A percentile compares a stretch with the other conserved stretches of the same genome.
phyloP scores from a whole-genome alignment of 2,113 vertebrate genomes.

The Puffinus mauretanicus region DNA sequence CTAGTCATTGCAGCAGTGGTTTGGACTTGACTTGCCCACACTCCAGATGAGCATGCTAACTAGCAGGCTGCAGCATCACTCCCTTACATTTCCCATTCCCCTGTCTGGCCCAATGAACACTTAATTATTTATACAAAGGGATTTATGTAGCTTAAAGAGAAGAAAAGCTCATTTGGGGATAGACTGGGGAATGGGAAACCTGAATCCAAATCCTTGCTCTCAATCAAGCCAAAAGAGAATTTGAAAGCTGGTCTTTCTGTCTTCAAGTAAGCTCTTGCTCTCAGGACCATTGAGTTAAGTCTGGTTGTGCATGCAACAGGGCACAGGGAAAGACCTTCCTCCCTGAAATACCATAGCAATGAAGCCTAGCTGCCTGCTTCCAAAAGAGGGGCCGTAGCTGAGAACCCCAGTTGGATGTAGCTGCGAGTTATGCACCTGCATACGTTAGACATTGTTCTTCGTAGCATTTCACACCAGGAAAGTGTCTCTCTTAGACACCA shows the following conservation, averaged over 20 bases:
- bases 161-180: not conserved
- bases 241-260: not conserved
- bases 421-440: not conserved
- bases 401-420: not conserved
- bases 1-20: not conserved
- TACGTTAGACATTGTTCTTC: not conserved
- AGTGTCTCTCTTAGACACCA: not conserved
- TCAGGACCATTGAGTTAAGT: not conserved
- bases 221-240: not conserved
- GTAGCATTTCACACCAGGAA: not conserved
- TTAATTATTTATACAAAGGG: constrained; percentile 49
- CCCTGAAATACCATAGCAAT: not conserved
- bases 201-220: not conserved
- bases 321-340: not conserved
- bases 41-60: constrained; percentile 3
- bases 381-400: not conserved
- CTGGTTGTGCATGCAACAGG: not conserved
- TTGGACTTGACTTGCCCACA: not conserved
- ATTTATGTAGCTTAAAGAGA: not conserved
- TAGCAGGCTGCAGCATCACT: not conserved
- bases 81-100: not conserved
- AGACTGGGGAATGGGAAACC: not conserved
- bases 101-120: not conserved
- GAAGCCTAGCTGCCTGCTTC: not conserved
- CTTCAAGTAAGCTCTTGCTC: not conserved